Percentiles rank a stretch among this genome's conserved stretches.
Conservation (phyloP, 2,113 vertebrate species). For the Charina bottae region DNA sequence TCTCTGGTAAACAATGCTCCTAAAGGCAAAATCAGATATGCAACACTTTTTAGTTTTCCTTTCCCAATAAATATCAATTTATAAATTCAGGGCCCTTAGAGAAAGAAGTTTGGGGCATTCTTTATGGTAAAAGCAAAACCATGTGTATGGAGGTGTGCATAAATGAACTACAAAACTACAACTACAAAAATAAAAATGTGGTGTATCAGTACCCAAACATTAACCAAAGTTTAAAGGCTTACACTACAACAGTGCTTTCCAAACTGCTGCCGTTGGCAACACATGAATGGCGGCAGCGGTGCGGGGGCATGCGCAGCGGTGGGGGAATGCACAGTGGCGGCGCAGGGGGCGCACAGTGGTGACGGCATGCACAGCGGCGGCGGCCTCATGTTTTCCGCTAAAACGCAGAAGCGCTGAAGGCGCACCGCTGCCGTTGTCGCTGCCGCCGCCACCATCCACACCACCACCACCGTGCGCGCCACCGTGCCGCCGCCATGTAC, state of each 20-base stretch:
- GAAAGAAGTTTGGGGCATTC: conserved; percentile 20
- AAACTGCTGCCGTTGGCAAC: no score
- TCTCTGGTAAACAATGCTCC: conserved; percentile 69
- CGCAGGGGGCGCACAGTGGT: no score
- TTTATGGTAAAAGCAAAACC: conserved; percentile 39
- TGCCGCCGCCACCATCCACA: no score
- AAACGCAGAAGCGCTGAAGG: no score
- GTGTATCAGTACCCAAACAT: not conserved
- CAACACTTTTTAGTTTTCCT: conserved; percentile 34
- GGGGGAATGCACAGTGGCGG: no score
- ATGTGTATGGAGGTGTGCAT: not conserved
- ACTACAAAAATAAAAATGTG: conserved; percentile 7
- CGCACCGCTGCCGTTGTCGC: no score
- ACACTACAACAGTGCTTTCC: not conserved
- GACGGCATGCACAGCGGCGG: no score
- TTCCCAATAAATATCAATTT: conserved; percentile 49
- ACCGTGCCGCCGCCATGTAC: no score
- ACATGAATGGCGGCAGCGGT: no score
- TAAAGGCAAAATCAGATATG: conserved; percentile 55
- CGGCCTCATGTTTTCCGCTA: no score
- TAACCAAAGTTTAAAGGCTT: not conserved
- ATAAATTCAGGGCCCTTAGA: not conserved
- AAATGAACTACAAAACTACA: not conserved
- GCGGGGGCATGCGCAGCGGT: no score
- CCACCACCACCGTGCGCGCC: no score